phyloP scores from a whole-genome alignment of 2,797 vertebrate genomes.

The Artibeus jamaicensis region DNA sequence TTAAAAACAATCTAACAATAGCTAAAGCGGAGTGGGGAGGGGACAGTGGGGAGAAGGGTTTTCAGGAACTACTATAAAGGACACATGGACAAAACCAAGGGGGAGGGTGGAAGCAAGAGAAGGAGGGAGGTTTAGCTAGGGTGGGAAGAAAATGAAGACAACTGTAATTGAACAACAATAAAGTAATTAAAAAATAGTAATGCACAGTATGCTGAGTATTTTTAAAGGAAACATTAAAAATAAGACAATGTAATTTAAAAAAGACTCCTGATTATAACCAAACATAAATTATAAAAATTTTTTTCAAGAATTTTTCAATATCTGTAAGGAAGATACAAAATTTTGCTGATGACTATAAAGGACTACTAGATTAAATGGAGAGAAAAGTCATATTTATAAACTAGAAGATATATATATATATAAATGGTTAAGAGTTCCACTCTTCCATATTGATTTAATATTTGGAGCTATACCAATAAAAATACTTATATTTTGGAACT shows the following conservation, averaged over 20 bases:
- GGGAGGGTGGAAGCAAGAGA: too few relatives aligned
- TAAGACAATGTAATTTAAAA: not conserved
- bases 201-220: not conserved
- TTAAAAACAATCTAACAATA: too few relatives aligned
- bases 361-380: not conserved
- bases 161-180: too few relatives aligned
- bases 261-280: not conserved
- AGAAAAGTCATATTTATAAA: not conserved
- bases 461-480: not conserved
- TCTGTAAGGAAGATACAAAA: not conserved
- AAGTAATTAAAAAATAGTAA: not conserved
- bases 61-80: too few relatives aligned
- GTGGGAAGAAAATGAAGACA: too few relatives aligned
- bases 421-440: not conserved
- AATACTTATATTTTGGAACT: not conserved
- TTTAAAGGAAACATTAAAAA: conserved; percentile 10
- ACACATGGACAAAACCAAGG: too few relatives aligned
- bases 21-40: too few relatives aligned
- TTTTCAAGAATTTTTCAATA: not conserved
- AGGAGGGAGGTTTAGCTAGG: too few relatives aligned
- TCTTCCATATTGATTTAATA: conserved; percentile 9
- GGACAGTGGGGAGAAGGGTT: too few relatives aligned
- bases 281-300: not conserved
- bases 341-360: not conserved
- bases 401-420: not conserved